Base-by-base conservation (phyloP, 2,888 invertebrate genomes). In the Antheraea assamensis region DNA sequence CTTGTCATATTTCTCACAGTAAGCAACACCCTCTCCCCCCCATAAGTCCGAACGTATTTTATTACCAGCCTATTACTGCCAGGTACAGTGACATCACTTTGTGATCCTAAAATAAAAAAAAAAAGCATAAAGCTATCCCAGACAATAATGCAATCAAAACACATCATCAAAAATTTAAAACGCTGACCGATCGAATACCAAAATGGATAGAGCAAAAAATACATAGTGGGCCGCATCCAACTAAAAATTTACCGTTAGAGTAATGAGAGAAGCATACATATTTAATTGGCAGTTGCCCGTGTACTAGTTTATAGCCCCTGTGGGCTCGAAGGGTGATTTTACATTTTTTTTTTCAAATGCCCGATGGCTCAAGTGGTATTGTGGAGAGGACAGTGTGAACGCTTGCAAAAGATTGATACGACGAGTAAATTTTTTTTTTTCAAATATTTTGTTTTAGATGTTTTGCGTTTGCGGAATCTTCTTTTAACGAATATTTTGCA, bases 221-320 rank as follows among this genome's bases (percentile, higher is more conserved):
- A 42, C 42, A 42, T 13, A 71, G 73, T 74, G 64, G 71, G 64
- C 49, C 15, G 61, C 30, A 68, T 74, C 71, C 61, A 61, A 71
- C 74, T 74, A 61, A 74, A 74, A 74, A 73, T 74, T 74, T 72
- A 73, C 72, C 74, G 70, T 35, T 61, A 70, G 71, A 73, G 73
- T 73, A 73, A 72, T 73, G 74, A 74, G 74, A 72, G 72, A 49
- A 30, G 71, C 74, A 74, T 74, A 49, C 74, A 74, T 74, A 74
- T 74, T 74, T 74, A 74, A 74, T 74, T 74, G 74, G 74, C 74
- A 64, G 66, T 52, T 64, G 71, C 27, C 73, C 61, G 66, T 61
- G 64, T 85, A 80, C 86, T 90, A 89, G 90, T 93, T 94, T 94
- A 94, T 89, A 85, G 87, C 89, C 78, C 92, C 90, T 27, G 83